A percentile compares a stretch with the other conserved stretches of the same genome.
Conservation (phyloP, 2,888 invertebrate species). For the Automeris io region DNA sequence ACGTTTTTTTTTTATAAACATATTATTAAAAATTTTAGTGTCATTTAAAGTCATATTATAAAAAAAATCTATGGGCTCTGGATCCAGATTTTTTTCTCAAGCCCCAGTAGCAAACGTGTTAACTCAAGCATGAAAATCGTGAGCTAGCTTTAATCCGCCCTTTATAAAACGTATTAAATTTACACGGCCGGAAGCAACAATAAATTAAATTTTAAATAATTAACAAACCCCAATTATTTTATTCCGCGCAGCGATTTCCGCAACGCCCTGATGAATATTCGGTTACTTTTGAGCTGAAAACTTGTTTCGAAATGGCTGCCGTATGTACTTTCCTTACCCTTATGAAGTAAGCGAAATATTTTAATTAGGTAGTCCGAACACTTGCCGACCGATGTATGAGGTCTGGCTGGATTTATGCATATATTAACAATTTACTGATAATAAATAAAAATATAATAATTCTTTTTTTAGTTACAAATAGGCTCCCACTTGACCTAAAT, state of each 20-base stretch:
- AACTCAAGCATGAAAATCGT: not conserved
- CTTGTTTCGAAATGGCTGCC: conserved; percentile 6
- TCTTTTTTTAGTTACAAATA: not conserved
- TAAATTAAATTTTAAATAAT: conserved; percentile 15
- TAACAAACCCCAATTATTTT: conserved; percentile 41
- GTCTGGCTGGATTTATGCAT: conserved; percentile 17
- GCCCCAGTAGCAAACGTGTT: too few species aligned
- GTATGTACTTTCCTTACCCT: conserved; percentile 25
- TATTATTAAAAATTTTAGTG: too few species aligned
- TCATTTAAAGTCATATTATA: too few species aligned
- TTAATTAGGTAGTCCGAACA: conserved; percentile 65
- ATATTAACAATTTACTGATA: conserved; percentile 11
- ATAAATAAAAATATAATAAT: not conserved
- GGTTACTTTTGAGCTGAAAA: conserved; percentile 6
- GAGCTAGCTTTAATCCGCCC: not conserved
- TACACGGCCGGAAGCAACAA: not conserved
- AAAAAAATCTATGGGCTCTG: too few species aligned
- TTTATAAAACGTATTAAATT: not conserved
- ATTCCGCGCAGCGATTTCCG: conserved; percentile 26
- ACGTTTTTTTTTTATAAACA: too few species aligned
- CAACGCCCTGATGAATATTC: conserved; percentile 13
- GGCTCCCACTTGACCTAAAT: too few species aligned
- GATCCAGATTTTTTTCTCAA: too few species aligned
- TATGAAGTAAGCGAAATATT: conserved; percentile 58
- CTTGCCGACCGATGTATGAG: conserved; percentile 16